Base-by-base conservation (phyloP, 2,888 invertebrate genomes). In the Sarcophaga rosellei region DNA sequence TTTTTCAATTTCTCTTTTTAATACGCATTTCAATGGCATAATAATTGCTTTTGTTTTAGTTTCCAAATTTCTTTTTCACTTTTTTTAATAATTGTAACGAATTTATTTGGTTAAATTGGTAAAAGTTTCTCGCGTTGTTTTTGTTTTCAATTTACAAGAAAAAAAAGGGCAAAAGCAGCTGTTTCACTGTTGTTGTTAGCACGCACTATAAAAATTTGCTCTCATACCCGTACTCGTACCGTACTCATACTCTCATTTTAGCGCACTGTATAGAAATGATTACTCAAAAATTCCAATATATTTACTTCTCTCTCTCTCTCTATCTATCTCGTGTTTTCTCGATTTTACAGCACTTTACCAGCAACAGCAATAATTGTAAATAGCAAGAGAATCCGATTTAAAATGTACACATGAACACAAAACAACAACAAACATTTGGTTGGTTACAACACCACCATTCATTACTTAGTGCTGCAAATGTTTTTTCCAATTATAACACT, bases 261-360 rank as follows among this genome's bases (percentile, higher is more conserved):
- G 53, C 53, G 53, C 17, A 53, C 17, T 53, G 17, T 15, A 0
- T 3, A 53, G 15, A 53, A 53, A 53, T 53, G 3, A 12, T 4
- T 53, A 17, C 53, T 15, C 63, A 65, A 65, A 75, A 70, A 62
- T 76, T 79, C 63, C 65, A 76, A 23, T 70, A 59, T 35, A 47
- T 47, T 72, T 59, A n/a, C 17, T 75, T 45, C 6, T 35, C 59
- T 63, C 63, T 66, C 23, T 53, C 17, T 35, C 53, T 68, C 23
- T 35, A 10, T 35, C 17, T 2, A 5, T 73, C 59, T 66, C 21
- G 63, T 68, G 45, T 63, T 66, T 65, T 61, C 65, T 72, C 65
- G n/a, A 17, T 75, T 84, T 84, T 79, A 74, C 84, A 84, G 69
- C 79, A 79, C 66, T 53, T 53, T 69, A 84, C 65, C 69, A 74